Evolutionary conservation across 2,888 invertebrate species (phyloP).

Genomic region (Lasius fuliginosus): DNA sequence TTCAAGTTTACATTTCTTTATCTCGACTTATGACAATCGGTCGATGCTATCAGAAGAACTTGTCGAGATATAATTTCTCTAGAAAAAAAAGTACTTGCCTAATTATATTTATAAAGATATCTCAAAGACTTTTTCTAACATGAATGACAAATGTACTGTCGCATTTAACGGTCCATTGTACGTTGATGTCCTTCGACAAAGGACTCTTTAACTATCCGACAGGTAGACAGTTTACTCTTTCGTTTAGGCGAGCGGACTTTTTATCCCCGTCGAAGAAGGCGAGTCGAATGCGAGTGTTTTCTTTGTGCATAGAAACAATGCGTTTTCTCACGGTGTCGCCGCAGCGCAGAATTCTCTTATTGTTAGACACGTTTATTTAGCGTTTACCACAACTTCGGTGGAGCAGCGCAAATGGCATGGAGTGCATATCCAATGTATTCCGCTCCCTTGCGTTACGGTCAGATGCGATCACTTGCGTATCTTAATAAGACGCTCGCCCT

Average conservation of each 20-base stretch:
- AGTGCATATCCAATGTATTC: conserved; percentile 16
- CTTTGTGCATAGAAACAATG: conserved; percentile 68
- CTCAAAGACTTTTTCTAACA: neutral
- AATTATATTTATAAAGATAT: neutral
- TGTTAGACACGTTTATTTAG: conserved; percentile 55
- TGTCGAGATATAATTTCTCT: too few relatives aligned
- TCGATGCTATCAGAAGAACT: neutral
- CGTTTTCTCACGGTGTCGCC: conserved; percentile 65
- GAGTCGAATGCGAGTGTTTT: conserved; percentile 53
- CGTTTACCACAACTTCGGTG: conserved; percentile 26
- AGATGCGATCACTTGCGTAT: conserved; percentile 1
- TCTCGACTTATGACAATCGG: neutral
- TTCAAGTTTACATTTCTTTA: neutral
- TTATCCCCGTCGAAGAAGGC: conserved; percentile 28
- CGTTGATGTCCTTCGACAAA: neutral
- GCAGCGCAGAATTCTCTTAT: conserved; percentile 29
- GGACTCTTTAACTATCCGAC: neutral
- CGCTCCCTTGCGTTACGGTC: neutral
- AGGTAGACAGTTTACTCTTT: neutral
- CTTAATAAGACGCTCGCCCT: conserved; percentile 5
- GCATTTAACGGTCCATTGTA: neutral
- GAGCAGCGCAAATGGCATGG: conserved; percentile 11
- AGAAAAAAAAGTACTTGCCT: neutral
- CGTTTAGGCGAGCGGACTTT: conserved; percentile 38
- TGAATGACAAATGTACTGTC: neutral